phyloP scores from a whole-genome alignment of 2,888 invertebrate species.

The Philaethria dido region DNA sequence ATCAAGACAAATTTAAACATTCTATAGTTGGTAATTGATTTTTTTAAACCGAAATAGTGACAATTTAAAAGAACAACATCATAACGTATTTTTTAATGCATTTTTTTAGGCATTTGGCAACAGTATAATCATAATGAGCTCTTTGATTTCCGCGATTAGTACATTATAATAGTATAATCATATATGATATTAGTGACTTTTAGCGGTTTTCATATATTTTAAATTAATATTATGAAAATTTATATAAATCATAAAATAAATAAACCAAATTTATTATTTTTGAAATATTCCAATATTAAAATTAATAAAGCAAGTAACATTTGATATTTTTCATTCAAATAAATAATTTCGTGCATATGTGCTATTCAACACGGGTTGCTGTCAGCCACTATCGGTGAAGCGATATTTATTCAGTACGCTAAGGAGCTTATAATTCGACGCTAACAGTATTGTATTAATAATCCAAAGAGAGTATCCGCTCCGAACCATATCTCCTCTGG shows the following conservation, averaged over 20 bases:
- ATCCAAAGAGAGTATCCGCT: slow-evolving; percentile 70
- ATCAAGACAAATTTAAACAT: not conserved
- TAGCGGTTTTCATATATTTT: not conserved
- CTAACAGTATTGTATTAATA: slow-evolving; percentile 76
- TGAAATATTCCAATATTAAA: not conserved
- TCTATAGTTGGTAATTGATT: too few species aligned
- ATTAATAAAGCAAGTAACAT: not conserved
- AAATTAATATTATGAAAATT: not conserved
- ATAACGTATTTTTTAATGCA: too few species aligned
- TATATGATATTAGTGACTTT: too few species aligned
- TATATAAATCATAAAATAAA: not conserved
- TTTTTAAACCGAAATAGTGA: too few species aligned
- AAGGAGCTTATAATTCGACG: slow-evolving; percentile 78
- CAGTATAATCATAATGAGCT: too few species aligned
- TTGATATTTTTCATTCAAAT: not conserved
- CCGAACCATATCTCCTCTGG: slow-evolving; percentile 66
- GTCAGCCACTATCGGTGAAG: slow-evolving; percentile 45
- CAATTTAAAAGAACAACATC: too few species aligned
- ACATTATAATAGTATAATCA: too few species aligned
- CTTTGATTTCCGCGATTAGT: too few species aligned
- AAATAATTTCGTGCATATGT: slow-evolving; percentile 20
- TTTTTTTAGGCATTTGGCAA: too few species aligned
- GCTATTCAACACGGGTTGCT: slow-evolving; percentile 10
- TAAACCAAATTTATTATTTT: not conserved
- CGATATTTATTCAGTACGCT: slow-evolving; percentile 69